Base-by-base conservation (phyloP, 2,113 vertebrate genomes). In the Corythaixoides concolor region DNA sequence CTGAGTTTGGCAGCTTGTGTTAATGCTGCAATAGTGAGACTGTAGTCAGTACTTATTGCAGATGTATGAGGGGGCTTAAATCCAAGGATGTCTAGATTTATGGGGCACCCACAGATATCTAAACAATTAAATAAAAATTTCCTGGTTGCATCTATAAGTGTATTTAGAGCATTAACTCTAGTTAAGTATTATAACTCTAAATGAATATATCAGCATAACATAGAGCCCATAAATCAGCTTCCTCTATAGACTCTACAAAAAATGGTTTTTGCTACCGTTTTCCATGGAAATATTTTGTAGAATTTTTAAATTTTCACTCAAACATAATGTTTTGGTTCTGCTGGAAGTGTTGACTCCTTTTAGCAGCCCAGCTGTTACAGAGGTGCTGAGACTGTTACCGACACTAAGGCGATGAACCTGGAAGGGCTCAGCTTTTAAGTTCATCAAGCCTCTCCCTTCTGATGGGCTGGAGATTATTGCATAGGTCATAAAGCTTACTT, bases 341-440 rank as follows among this genome's bases (percentile, higher is more conserved):
- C 11, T 58, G 8, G n/a, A 17, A 41, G 14, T 24, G 19, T 45
- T 82, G 53, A 17, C 19, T 84, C 8, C 22, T 9, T 14, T 50
- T 45, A 79, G 33, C 27, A 49, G 50, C 22, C 28, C 0, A 0
- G 7, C 27, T 45, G 21, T 20, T 45, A 66, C 5, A n/a, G 28
- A 21, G 70, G 8, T 64, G 49, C 39, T 60, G 22, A 89, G 62
- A 3, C 28, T 81, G 8, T 32, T 81, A n/a, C 26, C 80, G 69
- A 39, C 32, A 10, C n/a, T 35, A 26, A 81, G 5, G 50, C 33
- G 69, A 33, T 35, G 78, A 70, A 56, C 13, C 7, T 50, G 32
- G 27, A 82, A 75, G 15, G 43, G 52, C 33, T 85, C 66, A 80
- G 20, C 30, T 84, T 74, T 81, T 37, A 41, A 16, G 6, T 63